phyloP scores from a whole-genome alignment of 2,888 invertebrate species.

The Pelosia muscerda region DNA sequence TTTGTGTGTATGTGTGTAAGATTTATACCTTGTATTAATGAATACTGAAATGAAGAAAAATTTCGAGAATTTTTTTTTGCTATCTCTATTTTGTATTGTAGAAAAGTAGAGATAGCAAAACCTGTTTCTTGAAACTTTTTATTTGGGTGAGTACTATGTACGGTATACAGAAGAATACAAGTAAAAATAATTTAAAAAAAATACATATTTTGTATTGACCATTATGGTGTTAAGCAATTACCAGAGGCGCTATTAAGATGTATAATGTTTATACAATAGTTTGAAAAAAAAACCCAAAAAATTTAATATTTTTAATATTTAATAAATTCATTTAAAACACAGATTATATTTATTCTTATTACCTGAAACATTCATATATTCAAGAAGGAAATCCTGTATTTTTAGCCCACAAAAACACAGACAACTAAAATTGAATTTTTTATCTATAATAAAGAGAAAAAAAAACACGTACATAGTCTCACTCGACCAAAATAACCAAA shows the following conservation, averaged over 20 bases:
- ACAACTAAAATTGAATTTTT: neutral
- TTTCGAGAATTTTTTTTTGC: neutral
- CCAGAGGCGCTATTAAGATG: no score
- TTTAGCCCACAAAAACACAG: neutral
- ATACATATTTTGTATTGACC: neutral
- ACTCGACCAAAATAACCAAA: neutral
- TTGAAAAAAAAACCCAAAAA: no score
- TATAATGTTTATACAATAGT: no score
- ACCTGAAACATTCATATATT: neutral
- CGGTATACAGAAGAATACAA: neutral
- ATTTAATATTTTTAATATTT: no score
- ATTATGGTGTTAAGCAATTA: no score
- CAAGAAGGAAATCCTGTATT: neutral
- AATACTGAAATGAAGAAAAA: neutral
- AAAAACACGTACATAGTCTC: slow-evolving; percentile 7
- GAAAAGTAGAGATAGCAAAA: neutral
- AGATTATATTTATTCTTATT: neutral
- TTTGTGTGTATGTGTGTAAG: slow-evolving; percentile 5
- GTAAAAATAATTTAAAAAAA: neutral
- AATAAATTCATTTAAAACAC: neutral
- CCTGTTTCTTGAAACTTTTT: neutral
- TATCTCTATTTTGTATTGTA: neutral
- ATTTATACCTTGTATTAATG: neutral
- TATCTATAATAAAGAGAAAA: neutral
- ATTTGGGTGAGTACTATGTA: slow-evolving; percentile 1